Percentiles rank a stretch among this genome's conserved stretches.
Conservation (phyloP, 2,113 vertebrate genomes). For the Centrocercus urophasianus region DNA sequence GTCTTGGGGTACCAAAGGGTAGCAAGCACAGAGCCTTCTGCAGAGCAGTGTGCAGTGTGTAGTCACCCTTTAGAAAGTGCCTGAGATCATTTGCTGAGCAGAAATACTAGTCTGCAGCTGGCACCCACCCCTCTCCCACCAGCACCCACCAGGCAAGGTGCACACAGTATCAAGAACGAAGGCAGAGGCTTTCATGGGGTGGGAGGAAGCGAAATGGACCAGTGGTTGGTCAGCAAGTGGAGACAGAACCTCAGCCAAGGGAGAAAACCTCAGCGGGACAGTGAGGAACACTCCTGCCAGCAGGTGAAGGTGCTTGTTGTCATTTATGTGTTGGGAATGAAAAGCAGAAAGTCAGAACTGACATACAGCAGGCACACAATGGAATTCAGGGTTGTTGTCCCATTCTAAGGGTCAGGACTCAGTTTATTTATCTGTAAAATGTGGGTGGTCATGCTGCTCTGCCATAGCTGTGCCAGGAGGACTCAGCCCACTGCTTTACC, state of each 20-base stretch:
- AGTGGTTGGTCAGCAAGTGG: neutral
- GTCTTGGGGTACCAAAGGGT: neutral
- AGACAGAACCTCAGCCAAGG: neutral
- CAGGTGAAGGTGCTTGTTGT: neutral
- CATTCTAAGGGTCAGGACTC: neutral
- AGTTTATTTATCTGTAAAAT: neutral
- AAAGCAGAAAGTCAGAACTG: neutral
- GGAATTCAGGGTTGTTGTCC: neutral
- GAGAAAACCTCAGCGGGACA: neutral
- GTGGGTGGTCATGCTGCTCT: neutral
- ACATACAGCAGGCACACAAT: neutral
- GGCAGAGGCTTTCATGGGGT: neutral
- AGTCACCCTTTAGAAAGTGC: neutral
- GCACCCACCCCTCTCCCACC: neutral
- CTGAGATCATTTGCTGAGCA: neutral
- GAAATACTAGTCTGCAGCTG: neutral
- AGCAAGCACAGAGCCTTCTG: neutral
- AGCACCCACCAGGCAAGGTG: neutral
- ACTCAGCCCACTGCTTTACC: neutral
- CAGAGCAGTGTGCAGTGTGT: neutral
- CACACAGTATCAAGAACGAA: neutral
- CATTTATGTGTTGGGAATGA: neutral
- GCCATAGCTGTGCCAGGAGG: neutral
- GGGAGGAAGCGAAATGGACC: neutral
- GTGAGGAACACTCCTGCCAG: accelerated